Evolutionary conservation across 1,140 invertebrate genomes (phyloP), one percentile per base, ranked within the genome.

Genomic region (Drosophila sturtevanti): DNA sequence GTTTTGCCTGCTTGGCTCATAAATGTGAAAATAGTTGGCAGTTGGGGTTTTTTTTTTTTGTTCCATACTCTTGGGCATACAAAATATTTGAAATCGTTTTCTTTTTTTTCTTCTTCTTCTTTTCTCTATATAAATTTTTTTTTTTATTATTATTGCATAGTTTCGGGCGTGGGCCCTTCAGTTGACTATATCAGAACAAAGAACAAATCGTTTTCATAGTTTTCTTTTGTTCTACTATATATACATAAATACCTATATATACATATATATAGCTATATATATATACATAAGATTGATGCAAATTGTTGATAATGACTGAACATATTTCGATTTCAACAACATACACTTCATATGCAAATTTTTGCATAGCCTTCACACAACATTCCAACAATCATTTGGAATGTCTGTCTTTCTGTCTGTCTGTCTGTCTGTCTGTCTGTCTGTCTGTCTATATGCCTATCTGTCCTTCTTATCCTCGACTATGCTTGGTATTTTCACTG

Each of bases 11-110:
- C 54, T 63, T n/a, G n/a, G 63, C 84, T 82, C 82, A 82, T 87
- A 89, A 87, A 87, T 87, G 84, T 79, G 77, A 69, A 89, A 89
- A 89, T 82, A 86, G 84, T 82, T 87, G 73, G 77, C 81, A 54
- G 75, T 68, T 64, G 68, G 41, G 41, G 62, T 69, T 67, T 41
- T 41, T 31, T 59, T 18, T 48, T 14, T 24, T 18, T 56, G n/a
- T 4, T 37, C 21, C 52, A 44, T 31, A 27, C 60, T 21, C 7
- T 58, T 59, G 16, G 44, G 27, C 56, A 75, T 61, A 63, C 55
- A 76, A 76, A 73, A 54, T 55, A 60, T 76, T 79, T 74, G 34
- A 68, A 79, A 80, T 74, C 59, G 31, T 44, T 81, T 82, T 74
- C n/a, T n/a, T n/a, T n/a, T n/a, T n/a, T n/a, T n/a, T n/a, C n/a